phyloP scores from a whole-genome alignment of 2,888 invertebrate species.

The Eudasyphora cyanicolor region DNA sequence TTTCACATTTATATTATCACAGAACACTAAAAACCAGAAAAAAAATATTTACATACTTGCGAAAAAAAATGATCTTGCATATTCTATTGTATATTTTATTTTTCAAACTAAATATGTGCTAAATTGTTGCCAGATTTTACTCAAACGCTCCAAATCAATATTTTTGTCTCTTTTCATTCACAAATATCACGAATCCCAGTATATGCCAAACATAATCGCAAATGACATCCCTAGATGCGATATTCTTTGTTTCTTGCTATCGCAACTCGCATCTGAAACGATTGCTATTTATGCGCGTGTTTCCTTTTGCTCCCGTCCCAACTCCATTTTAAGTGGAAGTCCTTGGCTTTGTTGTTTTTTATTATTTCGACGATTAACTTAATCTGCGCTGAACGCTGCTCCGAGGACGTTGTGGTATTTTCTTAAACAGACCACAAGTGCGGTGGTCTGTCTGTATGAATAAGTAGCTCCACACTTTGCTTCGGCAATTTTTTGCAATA shows the following conservation, averaged over 20 bases:
- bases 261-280: not conserved
- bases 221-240: not conserved
- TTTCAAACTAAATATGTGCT: too few species aligned
- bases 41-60: too few species aligned
- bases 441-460: not conserved
- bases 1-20: too few species aligned
- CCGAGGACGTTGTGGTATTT: not conserved
- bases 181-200: not conserved
- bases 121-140: too few species aligned
- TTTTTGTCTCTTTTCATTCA: too few species aligned
- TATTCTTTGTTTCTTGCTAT: not conserved
- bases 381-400: not conserved
- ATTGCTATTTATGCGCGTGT: not conserved
- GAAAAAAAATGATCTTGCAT: too few species aligned
- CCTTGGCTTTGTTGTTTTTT: constrained; percentile 1
- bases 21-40: too few species aligned
- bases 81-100: too few species aligned
- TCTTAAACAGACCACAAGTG: constrained; percentile 21
- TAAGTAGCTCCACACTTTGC: not conserved
- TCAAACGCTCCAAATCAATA: too few species aligned
- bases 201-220: not conserved
- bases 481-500: not conserved
- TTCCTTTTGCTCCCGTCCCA: not conserved
- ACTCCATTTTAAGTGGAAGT: not conserved
- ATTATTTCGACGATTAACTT: constrained; percentile 28